Evolutionary conservation across 2,888 invertebrate species (phyloP), one percentile per base, ranked within the genome.

Genomic region (Anticlea derivata): DNA sequence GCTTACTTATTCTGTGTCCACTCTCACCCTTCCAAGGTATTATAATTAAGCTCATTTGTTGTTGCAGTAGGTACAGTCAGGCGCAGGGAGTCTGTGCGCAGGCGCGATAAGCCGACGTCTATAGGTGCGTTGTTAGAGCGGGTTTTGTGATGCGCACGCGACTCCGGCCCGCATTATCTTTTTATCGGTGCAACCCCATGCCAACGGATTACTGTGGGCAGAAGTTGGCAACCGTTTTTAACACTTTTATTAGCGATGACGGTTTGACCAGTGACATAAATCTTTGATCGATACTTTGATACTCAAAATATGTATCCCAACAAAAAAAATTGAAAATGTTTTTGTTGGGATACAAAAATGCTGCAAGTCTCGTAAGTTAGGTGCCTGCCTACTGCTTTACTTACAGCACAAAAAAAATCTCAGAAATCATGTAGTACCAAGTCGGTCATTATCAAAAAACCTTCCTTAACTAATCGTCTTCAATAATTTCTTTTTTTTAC

Each of bases 41-140:
- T 85, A 81, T 81, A 87, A 88, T 89, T 86, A 86, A 85, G 87
- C 82, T 81, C 85, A 86, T 88, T 88, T 86, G 86, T 86, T 80
- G 76, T 80, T 75, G 33, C 45, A 43, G 26, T 37, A 8, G 41
- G 39, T 35, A 38, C 41, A 50, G 55, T 54, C 60, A 63, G 37
- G 11, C 23, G 7, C 63, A 63, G 69, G 43, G 43, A 52, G 39
- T 33, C 46, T 66, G 30, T 10, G 79, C 86, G 89, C 89, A 87
- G 88, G 88, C 89, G 89, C 86, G 85, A 89, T 89, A 89, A 90
- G 83, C 85, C 79, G 65, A 66, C 72, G 69, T 73, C 71, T 73
- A 86, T 86, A 89, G 88, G 89, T 88, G 87, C 83, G 80, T 87
- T 85, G 80, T 88, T 86, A 89, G 77, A 79, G 72, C 48, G 68